Evolutionary conservation across 2,113 vertebrate genomes (phyloP).

Genomic region (Blennius ocellaris): DNA sequence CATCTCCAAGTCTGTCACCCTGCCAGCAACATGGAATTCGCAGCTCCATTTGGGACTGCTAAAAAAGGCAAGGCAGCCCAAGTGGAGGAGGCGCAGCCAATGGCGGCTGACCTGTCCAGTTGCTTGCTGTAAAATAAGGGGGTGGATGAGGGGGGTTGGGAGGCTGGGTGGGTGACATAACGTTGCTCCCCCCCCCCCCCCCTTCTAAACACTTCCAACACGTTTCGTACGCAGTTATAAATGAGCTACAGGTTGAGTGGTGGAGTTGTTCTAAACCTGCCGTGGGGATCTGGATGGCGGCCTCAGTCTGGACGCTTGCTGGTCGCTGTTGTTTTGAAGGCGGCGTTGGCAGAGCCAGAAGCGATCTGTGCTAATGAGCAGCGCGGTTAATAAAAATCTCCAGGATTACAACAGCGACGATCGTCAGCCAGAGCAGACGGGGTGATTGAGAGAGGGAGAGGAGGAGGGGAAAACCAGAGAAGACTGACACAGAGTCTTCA

Average conservation of each 20-base stretch:
- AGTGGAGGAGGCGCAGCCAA: conserved; percentile 90
- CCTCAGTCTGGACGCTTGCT: conserved; percentile 13
- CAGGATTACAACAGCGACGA: conserved; percentile 29
- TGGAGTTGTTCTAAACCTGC: conserved; percentile 1
- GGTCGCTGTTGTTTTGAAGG: conserved; percentile 5
- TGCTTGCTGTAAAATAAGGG: conserved; percentile 81
- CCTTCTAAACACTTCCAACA: conserved; percentile 41
- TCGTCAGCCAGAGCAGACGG: conserved; percentile 16
- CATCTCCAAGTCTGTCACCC: conserved; percentile 87
- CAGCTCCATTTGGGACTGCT: conserved; percentile 88
- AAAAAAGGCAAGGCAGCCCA: conserved; percentile 95
- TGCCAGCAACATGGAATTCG: conserved; percentile 89
- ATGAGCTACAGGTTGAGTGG: background rate
- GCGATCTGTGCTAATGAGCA: conserved; percentile 43
- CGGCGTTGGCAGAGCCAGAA: too few relatives aligned
- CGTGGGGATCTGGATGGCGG: background rate
- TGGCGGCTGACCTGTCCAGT: conserved; percentile 82
- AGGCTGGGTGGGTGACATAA: conserved; percentile 57
- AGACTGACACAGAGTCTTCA: conserved; percentile 40
- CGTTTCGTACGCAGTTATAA: conserved; percentile 13
- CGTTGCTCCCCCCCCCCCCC: conserved; percentile 58
- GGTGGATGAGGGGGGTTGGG: conserved; percentile 22
- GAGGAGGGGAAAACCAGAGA: conserved; percentile 15
- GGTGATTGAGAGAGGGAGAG: background rate
- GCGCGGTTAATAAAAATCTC: conserved; percentile 41